These are phyloP conservation scores for Cisticola juncidis DNA, from an alignment of 2,113 vertebrate species.

Conservation along the genomic window DNA sequence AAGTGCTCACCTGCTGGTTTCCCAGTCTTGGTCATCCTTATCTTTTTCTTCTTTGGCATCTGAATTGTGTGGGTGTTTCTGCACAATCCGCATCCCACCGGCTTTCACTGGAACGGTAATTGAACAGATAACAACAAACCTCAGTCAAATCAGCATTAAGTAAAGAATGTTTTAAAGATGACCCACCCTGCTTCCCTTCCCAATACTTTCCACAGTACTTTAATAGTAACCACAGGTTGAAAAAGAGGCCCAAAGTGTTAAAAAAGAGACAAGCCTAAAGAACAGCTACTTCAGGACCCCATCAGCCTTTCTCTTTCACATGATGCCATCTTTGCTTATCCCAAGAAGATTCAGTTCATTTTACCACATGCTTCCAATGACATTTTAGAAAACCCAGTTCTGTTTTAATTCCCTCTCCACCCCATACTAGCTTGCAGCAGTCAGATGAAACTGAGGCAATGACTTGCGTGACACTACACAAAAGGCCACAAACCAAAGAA, in stretches of 20 bases:
- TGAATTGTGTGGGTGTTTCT: slow-evolving; percentile 86
- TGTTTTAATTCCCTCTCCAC: neutral
- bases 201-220: neutral
- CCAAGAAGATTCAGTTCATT: neutral
- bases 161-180: neutral
- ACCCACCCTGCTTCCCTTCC: neutral
- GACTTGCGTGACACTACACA: neutral
- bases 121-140: neutral
- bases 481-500: neutral
- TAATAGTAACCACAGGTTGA: neutral
- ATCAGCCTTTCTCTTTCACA: neutral
- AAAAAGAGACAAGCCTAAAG: neutral
- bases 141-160: neutral
- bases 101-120: slow-evolving; percentile 86
- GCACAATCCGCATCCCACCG: slow-evolving; percentile 96
- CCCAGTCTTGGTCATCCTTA: slow-evolving; percentile 88
- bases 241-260: neutral
- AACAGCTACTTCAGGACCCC: neutral
- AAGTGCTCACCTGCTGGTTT: slow-evolving; percentile 84
- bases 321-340: neutral
- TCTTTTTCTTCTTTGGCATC: slow-evolving; percentile 84
- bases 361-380: neutral
- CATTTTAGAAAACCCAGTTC: neutral
- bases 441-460: neutral
- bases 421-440: neutral